Evolutionary conservation across 2,888 invertebrate genomes (phyloP).

Genomic region (Xestobium rufovillosum): DNA sequence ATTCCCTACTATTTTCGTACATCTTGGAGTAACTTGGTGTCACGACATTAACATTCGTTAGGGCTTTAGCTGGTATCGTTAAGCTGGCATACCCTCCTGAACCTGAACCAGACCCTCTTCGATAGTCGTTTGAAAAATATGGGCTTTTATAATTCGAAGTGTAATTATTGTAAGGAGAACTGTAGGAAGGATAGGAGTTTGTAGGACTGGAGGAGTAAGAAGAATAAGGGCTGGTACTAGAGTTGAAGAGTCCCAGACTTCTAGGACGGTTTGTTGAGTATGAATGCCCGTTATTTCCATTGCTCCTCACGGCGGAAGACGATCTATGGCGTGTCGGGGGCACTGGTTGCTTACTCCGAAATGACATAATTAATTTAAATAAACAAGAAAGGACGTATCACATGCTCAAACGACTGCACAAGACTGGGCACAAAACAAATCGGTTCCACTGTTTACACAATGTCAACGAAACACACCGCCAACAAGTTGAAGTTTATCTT

Average conservation of each 20-base stretch:
- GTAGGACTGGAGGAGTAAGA: constrained; percentile 14
- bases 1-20: constrained; percentile 38
- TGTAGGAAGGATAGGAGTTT: constrained; percentile 5
- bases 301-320: constrained; percentile 32
- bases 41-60: constrained; percentile 53
- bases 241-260: constrained; percentile 33
- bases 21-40: constrained; percentile 44
- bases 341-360: constrained; percentile 34
- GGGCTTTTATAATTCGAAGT: constrained; percentile 40
- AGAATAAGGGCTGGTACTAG: constrained; percentile 33
- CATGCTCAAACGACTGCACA: too few relatives aligned
- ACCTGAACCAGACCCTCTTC: constrained; percentile 51
- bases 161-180: constrained; percentile 16
- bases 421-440: too few relatives aligned
- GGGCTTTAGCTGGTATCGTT: constrained; percentile 53
- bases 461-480: too few relatives aligned
- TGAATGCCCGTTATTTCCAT: constrained; percentile 22
- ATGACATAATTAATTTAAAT: too few relatives aligned
- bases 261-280: constrained; percentile 34
- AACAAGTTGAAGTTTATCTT: too few relatives aligned
- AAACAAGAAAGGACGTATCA: too few relatives aligned
- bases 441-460: too few relatives aligned
- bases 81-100: constrained; percentile 56
- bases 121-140: constrained; percentile 44
- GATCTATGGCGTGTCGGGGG: constrained; percentile 36